A percentile compares a stretch with the other conserved stretches of the same genome.
Evolutionary conservation across 2,888 invertebrate genomes (phyloP).

Genomic region (Cremastinae sp.): DNA sequence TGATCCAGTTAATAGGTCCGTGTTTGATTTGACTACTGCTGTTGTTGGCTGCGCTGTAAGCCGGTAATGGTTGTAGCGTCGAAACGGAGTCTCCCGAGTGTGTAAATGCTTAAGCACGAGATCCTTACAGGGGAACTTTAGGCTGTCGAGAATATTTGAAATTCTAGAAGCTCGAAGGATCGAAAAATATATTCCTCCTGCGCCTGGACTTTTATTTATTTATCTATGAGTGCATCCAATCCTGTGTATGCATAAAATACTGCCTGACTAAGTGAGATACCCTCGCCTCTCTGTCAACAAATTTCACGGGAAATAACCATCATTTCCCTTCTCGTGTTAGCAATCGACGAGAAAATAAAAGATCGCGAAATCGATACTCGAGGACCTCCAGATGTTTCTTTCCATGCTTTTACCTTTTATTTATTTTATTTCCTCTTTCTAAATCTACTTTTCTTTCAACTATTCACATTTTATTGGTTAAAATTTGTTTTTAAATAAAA

Average conservation of each 20-base stretch:
- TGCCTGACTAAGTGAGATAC: neutral
- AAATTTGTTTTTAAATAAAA: no score
- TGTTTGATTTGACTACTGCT: constrained; percentile 79
- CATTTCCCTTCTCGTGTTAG: constrained; percentile 15
- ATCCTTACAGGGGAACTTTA: neutral
- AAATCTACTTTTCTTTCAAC: no score
- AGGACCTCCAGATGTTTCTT: constrained; percentile 1
- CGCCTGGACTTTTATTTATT: constrained; percentile 1
- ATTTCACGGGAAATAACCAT: constrained; percentile 45
- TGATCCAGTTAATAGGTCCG: constrained; percentile 79
- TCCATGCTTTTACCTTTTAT: neutral
- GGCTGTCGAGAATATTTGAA: neutral
- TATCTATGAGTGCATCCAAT: neutral
- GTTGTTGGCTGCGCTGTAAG: constrained; percentile 71
- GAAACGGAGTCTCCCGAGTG: constrained; percentile 19
- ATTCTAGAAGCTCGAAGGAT: neutral
- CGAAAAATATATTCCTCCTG: neutral
- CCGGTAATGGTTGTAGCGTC: constrained; percentile 67
- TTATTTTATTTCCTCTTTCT: constrained; percentile 4
- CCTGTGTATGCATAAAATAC: neutral
- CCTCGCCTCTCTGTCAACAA: constrained; percentile 36
- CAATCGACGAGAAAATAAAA: neutral
- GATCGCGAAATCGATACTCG: constrained; percentile 37
- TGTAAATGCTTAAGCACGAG: constrained; percentile 19
- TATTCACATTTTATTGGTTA: no score